These are phyloP conservation scores for Eustalomyia histrio DNA, from an alignment of 2,888 invertebrate species.

Conservation along the genomic window DNA sequence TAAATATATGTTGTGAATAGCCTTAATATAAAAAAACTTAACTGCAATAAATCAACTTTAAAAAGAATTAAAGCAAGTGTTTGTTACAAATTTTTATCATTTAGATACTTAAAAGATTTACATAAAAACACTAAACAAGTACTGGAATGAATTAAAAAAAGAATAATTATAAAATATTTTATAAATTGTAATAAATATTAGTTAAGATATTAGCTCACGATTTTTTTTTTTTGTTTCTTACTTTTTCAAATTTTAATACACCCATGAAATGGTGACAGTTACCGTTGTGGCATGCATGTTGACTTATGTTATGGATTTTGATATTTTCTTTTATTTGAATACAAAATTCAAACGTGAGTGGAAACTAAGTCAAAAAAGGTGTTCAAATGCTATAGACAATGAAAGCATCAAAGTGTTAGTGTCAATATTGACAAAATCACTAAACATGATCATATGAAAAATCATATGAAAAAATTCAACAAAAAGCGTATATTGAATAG, in stretches of 20 bases:
- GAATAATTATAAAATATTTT: slow-evolving; percentile 1
- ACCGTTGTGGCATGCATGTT: slow-evolving; percentile 13
- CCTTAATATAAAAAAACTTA: background rate
- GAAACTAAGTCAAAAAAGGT: slow-evolving; percentile 26
- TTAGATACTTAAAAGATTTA: background rate
- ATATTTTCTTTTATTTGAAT: slow-evolving; percentile 37
- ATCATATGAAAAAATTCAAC: slow-evolving; percentile 42
- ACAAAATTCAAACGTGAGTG: slow-evolving; percentile 51
- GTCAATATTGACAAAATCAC: slow-evolving; percentile 66
- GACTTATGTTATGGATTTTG: slow-evolving; percentile 34
- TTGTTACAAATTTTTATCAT: background rate
- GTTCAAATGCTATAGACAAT: slow-evolving; percentile 56
- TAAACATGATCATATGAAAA: slow-evolving; percentile 62
- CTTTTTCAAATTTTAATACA: slow-evolving; percentile 21
- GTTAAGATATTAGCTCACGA: slow-evolving; percentile 13
- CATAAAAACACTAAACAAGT: background rate
- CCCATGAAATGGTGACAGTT: slow-evolving; percentile 33
- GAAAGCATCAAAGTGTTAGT: slow-evolving; percentile 64
- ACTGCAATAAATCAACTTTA: background rate
- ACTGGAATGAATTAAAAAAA: slow-evolving; percentile 21
- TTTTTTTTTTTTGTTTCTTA: slow-evolving; percentile 14
- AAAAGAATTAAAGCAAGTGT: background rate
- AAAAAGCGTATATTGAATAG: slow-evolving; percentile 2
- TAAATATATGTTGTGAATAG: too few species aligned
- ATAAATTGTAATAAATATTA: slow-evolving; percentile 16